These are phyloP conservation scores for Pristionchus entomophagus DNA, from an alignment of 2,888 invertebrate genomes.

Conservation along the genomic window DNA sequence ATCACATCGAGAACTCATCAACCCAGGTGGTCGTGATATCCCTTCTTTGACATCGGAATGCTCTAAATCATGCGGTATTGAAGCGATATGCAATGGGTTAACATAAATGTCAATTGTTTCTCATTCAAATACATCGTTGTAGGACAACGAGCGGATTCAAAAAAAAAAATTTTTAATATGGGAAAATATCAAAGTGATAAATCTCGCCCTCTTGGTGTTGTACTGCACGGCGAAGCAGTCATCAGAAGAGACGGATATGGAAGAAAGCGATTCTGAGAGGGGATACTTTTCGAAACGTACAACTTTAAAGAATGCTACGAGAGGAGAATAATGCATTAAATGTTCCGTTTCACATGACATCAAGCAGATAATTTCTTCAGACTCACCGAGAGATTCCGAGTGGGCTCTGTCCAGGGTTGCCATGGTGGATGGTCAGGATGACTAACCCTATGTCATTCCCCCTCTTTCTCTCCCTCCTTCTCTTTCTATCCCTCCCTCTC, in stretches of 20 bases:
- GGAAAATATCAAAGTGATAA: neutral
- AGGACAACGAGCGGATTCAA: no score
- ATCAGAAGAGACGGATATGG: slow-evolving; percentile 28
- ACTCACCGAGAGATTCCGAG: neutral
- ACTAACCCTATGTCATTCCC: neutral
- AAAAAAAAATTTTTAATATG: neutral
- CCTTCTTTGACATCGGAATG: no score
- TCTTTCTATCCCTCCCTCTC: neutral
- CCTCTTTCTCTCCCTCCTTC: neutral
- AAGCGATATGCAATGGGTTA: no score
- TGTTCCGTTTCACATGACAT: no score
- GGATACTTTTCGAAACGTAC: no score
- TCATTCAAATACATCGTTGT: no score
- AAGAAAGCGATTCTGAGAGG: slow-evolving; percentile 26
- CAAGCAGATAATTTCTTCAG: no score
- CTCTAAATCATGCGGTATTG: no score
- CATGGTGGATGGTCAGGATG: neutral
- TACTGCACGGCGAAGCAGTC: slow-evolving; percentile 11
- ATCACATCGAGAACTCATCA: no score
- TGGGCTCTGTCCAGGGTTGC: neutral
- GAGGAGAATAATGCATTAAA: neutral
- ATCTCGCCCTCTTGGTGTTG: slow-evolving; percentile 3
- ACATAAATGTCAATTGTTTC: no score
- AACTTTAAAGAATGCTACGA: neutral
- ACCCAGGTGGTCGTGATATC: no score